These are phyloP conservation scores for Lordiphosa clarofinis DNA, from an alignment of 1,140 invertebrate genomes.

Conservation along the genomic window DNA sequence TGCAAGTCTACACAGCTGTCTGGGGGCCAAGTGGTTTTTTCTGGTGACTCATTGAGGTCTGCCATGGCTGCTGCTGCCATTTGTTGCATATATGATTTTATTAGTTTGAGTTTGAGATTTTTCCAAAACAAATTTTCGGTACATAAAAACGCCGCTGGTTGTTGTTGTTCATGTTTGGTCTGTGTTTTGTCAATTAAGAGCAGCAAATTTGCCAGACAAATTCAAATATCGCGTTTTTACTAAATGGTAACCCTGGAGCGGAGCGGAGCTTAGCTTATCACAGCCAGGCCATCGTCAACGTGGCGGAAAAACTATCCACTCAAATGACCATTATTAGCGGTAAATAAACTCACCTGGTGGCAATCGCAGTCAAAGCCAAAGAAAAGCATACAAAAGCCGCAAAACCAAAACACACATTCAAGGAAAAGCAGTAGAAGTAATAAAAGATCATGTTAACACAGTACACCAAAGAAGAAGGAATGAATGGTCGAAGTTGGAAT, in stretches of 20 bases:
- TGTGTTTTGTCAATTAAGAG: conserved; percentile 75
- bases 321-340: conserved; percentile 77
- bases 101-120: conserved; percentile 57
- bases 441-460: conserved; percentile 77
- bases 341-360: conserved; percentile 66
- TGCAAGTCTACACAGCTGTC: conserved; percentile 66
- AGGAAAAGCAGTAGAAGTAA: conserved; percentile 47
- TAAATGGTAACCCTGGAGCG: background rate
- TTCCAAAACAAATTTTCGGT: conserved; percentile 19
- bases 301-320: conserved; percentile 36
- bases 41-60: conserved; percentile 70
- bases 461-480: conserved; percentile 31
- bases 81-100: conserved; percentile 77
- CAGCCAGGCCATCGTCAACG: conserved; percentile 60
- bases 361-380: conserved; percentile 14
- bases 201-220: conserved; percentile 74
- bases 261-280: conserved; percentile 37
- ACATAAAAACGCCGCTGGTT: conserved; percentile 61
- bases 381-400: conserved; percentile 6
- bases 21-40: conserved; percentile 50
- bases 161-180: conserved; percentile 49
- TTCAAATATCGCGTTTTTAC: conserved; percentile 65
- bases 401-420: conserved; percentile 10
- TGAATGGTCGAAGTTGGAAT: conserved; percentile 33
- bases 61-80: conserved; percentile 36